Evolutionary conservation across 2,113 vertebrate species (phyloP), one percentile per base, ranked within the genome.

Genomic region (Xenopus borealis): DNA sequence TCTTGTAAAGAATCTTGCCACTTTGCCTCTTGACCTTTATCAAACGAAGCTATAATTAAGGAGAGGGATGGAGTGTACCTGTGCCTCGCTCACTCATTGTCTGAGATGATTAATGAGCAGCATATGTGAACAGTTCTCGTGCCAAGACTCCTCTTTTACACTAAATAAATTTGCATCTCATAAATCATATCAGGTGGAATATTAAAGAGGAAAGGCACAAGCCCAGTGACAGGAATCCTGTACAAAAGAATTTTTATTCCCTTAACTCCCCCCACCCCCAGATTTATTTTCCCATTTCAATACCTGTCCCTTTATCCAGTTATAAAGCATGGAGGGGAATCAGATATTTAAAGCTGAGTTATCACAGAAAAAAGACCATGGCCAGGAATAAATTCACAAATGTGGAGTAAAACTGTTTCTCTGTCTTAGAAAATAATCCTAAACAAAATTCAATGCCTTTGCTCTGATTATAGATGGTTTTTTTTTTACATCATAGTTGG

Each of bases 121-220:
- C 74, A 52, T 55, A 59, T 69, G 30, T 47, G 47, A 67, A 69
- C 45, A 75, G 67, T 69, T 75, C 57, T 47, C 55, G 57, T 62
- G 74, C 74, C 74, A 76, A 76, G 66, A 57, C 59, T 76, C 67
- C 62, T 76, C 73, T 75, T 69, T 75, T 57, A 70, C 67, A 70
- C 66, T 64, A 64, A 69, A 76, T 70, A 76, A 57, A 76, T 76
- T 76, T 70, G 74, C 74, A 76, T 76, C 74, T 76, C 74, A 76
- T 76, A 76, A 76, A 76, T 76, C 74, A 76, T 64, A 76, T 70
- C 67, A 64, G 52, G 74, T 64, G 61, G 66, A 64, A 70, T 70
- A 76, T 76, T 63, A 76, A 76, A 76, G 67, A 17, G 66, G 67
- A 62, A 12, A 70, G 59, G 59, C 66, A 75, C 14, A n/a, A 19